phyloP scores from a whole-genome alignment of 2,888 invertebrate species.

The Sesamia inferens region DNA sequence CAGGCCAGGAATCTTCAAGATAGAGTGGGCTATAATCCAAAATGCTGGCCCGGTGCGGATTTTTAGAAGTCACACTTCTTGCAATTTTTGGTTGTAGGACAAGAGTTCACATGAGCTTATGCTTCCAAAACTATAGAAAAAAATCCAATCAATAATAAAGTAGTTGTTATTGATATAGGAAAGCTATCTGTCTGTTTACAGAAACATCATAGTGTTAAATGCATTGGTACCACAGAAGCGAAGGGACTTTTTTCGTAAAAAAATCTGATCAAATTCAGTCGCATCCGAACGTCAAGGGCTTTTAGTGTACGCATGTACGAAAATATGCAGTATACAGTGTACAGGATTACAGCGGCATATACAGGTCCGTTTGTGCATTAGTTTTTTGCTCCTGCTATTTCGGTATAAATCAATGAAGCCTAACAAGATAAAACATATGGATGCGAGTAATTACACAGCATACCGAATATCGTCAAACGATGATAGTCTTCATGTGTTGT shows the following conservation, averaged over 20 bases:
- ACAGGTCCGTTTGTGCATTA: conserved; percentile 20
- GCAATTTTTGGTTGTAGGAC: background rate
- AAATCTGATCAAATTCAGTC: conserved; percentile 53
- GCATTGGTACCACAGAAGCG: conserved; percentile 18
- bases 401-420: conserved; percentile 11
- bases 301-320: conserved; percentile 50
- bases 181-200: background rate
- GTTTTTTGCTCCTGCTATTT: conserved; percentile 27
- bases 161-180: background rate
- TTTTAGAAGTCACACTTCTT: background rate
- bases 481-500: background rate
- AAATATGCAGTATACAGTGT: no score
- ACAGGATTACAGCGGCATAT: conserved; percentile 39
- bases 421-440: background rate
- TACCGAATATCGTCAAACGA: background rate
- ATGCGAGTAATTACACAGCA: background rate
- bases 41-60: background rate
- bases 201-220: conserved; percentile 26
- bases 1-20: background rate
- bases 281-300: conserved; percentile 42
- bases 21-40: background rate
- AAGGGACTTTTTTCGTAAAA: conserved; percentile 29
- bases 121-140: no score
- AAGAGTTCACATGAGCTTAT: background rate
- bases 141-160: background rate